phyloP scores from a whole-genome alignment of 1,140 invertebrate species.

The Drosophila simulans region DNA sequence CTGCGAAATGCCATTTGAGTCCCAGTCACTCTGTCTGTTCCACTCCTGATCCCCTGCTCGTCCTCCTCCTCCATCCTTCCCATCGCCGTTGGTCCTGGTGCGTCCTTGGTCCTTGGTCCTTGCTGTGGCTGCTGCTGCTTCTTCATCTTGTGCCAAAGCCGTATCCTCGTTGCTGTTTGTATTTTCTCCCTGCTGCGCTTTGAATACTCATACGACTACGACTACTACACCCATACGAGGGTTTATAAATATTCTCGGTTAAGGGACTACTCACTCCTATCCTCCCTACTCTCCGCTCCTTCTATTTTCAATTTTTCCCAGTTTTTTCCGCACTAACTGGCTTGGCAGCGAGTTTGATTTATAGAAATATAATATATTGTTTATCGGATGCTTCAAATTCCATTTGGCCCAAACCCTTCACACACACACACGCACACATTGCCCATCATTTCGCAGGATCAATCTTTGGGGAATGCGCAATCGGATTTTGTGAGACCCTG shows the following conservation, averaged over 20 bases:
- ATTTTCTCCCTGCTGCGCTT: slow-evolving; percentile 32
- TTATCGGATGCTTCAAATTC: slow-evolving; percentile 41
- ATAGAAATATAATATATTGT: slow-evolving; percentile 50
- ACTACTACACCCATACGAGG: slow-evolving; percentile 6
- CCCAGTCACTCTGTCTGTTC: slow-evolving; percentile 53
- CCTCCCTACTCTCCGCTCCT: background rate
- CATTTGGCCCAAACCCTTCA: slow-evolving; percentile 19
- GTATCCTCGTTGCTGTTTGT: slow-evolving; percentile 9
- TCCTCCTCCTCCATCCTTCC: background rate
- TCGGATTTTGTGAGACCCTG: background rate
- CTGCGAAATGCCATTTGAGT: slow-evolving; percentile 74
- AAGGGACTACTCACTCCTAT: background rate
- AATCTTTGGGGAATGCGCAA: background rate
- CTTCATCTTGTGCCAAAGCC: background rate
- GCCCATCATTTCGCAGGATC: background rate
- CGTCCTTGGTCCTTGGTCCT: slow-evolving; percentile 15
- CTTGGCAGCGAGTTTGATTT: slow-evolving; percentile 35
- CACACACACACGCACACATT: too few relatives aligned
- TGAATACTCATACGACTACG: slow-evolving; percentile 34
- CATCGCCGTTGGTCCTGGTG: background rate
- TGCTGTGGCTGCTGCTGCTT: slow-evolving; percentile 1
- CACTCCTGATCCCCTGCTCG: background rate
- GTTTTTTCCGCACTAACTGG: background rate
- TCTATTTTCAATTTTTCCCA: background rate
- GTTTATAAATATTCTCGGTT: slow-evolving; percentile 32